A percentile compares a stretch with the other conserved stretches of the same genome.
Conservation (phyloP, 1,140 invertebrate genomes). For the Formica selysi region DNA sequence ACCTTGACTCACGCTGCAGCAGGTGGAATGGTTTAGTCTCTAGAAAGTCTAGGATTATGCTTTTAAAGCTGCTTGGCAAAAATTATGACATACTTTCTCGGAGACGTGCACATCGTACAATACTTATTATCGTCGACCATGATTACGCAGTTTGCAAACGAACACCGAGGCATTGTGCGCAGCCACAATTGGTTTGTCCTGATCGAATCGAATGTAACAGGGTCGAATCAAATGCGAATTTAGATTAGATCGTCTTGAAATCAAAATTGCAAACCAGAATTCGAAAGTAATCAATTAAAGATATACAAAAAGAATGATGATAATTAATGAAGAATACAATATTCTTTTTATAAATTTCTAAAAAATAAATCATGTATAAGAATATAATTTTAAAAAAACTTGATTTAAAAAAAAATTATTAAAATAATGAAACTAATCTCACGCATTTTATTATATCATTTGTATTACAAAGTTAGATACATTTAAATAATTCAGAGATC, state of each 20-base stretch:
- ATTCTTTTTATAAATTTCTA: neutral
- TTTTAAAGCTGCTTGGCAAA: conserved; percentile 38
- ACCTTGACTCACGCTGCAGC: conserved; percentile 39
- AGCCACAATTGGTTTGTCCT: neutral
- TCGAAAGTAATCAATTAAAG: conserved; percentile 1
- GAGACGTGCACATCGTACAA: conserved; percentile 20
- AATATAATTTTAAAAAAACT: neutral
- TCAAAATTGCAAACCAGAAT: neutral
- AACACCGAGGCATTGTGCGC: conserved; percentile 43
- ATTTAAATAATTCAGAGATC: conserved; percentile 9
- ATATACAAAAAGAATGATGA: neutral
- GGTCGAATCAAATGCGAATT: conserved; percentile 41
- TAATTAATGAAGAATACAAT: neutral
- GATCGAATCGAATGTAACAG: conserved; percentile 40
- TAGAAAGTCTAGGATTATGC: conserved; percentile 61
- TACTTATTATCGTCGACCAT: conserved; percentile 54
- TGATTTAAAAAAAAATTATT: neutral
- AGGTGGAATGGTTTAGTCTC: conserved; percentile 53
- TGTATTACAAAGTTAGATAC: neutral
- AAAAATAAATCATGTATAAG: neutral
- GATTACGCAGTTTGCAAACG: conserved; percentile 62
- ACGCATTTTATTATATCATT: neutral
- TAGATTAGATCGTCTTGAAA: conserved; percentile 22
- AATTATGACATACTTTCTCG: conserved; percentile 59
- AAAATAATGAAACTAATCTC: neutral